These are phyloP conservation scores for Calameuta filiformis DNA, from an alignment of 2,888 invertebrate species.

Conservation along the genomic window DNA sequence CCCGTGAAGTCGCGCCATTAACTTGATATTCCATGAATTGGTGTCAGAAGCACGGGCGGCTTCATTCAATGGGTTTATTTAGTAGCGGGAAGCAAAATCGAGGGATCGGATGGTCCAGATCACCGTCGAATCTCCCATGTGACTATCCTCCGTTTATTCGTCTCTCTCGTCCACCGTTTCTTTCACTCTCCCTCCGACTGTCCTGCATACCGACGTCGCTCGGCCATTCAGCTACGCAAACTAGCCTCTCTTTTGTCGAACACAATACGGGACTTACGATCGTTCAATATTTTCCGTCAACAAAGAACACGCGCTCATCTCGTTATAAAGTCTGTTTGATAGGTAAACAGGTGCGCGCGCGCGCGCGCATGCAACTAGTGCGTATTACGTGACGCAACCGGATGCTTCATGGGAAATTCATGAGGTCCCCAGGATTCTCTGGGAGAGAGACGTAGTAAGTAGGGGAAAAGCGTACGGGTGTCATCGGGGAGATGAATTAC, in stretches of 20 bases:
- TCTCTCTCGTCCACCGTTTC: too few species aligned
- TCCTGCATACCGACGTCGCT: background rate
- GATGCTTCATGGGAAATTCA: too few species aligned
- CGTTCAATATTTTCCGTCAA: conserved; percentile 47
- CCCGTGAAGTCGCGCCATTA: conserved; percentile 27
- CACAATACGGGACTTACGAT: conserved; percentile 42
- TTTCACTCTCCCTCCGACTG: too few species aligned
- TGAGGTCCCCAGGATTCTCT: too few species aligned
- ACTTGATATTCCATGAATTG: conserved; percentile 44
- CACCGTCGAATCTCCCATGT: background rate
- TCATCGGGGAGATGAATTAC: too few species aligned
- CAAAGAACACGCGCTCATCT: conserved; percentile 43
- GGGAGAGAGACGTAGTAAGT: too few species aligned
- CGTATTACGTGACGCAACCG: too few species aligned
- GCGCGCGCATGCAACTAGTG: conserved; percentile 7
- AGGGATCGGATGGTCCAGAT: background rate
- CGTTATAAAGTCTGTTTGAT: conserved; percentile 53
- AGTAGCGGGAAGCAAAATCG: conserved; percentile 11
- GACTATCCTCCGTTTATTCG: too few species aligned
- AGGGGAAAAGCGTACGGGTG: too few species aligned
- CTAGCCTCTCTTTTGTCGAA: conserved; percentile 37
- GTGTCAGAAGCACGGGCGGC: conserved; percentile 42
- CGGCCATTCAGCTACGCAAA: conserved; percentile 19
- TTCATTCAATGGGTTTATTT: conserved; percentile 32
- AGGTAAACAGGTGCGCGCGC: conserved; percentile 36